phyloP scores from a whole-genome alignment of 2,888 invertebrate species.

The Dasysyrphus albostriatus region DNA sequence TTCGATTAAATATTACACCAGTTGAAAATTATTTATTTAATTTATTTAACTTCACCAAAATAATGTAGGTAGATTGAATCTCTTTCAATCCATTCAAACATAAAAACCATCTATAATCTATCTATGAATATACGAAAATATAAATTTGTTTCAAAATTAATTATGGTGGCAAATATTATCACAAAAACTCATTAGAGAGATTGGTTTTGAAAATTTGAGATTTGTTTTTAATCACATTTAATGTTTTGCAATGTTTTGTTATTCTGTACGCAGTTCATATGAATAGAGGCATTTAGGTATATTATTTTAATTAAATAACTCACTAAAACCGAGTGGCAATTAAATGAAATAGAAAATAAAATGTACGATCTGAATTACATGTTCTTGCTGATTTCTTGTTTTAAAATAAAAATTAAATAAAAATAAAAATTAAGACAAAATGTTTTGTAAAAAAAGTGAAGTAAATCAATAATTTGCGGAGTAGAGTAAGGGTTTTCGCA shows the following conservation, averaged over 20 bases:
- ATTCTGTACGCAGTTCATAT: not conserved
- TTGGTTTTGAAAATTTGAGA: not conserved
- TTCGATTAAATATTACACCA: too few relatives aligned
- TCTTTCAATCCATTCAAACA: not conserved
- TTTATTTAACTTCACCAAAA: not conserved
- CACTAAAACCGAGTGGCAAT: not conserved
- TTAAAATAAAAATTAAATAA: too few relatives aligned
- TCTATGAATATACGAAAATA: not conserved
- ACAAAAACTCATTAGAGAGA: slow-evolving; percentile 9
- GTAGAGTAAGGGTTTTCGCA: too few relatives aligned
- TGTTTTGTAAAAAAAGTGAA: too few relatives aligned
- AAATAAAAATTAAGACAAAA: too few relatives aligned
- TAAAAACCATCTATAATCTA: not conserved
- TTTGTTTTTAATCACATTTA: slow-evolving; percentile 1
- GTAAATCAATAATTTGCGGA: too few relatives aligned
- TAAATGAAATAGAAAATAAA: not conserved
- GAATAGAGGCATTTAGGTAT: not conserved
- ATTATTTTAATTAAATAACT: not conserved
- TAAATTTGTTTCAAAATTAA: not conserved
- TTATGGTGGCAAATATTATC: not conserved
- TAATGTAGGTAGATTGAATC: not conserved
- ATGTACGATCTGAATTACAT: not conserved
- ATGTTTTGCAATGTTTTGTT: not conserved
- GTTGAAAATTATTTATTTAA: not conserved
- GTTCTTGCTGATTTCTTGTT: not conserved